Percentiles rank a stretch among this genome's conserved stretches.
phyloP scores from a whole-genome alignment of 2,888 invertebrate genomes.

The Itoplectis maculator region DNA sequence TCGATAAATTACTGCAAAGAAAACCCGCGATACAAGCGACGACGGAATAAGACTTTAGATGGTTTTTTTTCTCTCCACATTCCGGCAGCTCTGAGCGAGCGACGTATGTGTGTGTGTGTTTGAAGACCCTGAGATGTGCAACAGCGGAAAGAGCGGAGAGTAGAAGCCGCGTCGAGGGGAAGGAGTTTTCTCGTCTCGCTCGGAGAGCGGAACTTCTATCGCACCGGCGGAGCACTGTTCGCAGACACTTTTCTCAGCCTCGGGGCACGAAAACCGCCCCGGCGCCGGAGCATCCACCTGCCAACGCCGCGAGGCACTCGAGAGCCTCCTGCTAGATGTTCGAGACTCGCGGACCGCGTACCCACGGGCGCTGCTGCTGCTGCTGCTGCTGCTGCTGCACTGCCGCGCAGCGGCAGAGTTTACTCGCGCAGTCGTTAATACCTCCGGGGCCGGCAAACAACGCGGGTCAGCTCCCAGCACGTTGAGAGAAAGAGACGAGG shows the following conservation, averaged over 20 bases:
- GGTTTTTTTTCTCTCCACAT: slow-evolving; percentile 29
- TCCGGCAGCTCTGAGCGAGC: slow-evolving; percentile 26
- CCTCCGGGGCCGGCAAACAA: slow-evolving; percentile 74
- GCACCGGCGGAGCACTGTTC: slow-evolving; percentile 50
- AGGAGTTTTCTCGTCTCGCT: slow-evolving; percentile 54
- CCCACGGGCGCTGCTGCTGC: slow-evolving; percentile 50
- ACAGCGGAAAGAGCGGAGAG: slow-evolving; percentile 44
- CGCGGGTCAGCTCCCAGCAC: slow-evolving; percentile 73
- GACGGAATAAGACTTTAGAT: slow-evolving; percentile 13
- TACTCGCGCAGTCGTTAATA: slow-evolving; percentile 74
- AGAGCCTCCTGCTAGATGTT: slow-evolving; percentile 48
- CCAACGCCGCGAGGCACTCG: slow-evolving; percentile 48
- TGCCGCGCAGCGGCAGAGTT: slow-evolving; percentile 65
- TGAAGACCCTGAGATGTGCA: slow-evolving; percentile 21
- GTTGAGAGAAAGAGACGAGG: slow-evolving; percentile 43
- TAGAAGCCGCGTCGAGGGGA: slow-evolving; percentile 36
- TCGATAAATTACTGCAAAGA: background rate
- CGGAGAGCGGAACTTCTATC: slow-evolving; percentile 49
- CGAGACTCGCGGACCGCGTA: slow-evolving; percentile 38
- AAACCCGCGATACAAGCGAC: slow-evolving; percentile 18
- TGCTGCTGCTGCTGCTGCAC: slow-evolving; percentile 26
- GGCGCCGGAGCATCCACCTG: slow-evolving; percentile 50
- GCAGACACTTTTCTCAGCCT: slow-evolving; percentile 62
- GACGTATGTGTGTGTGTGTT: slow-evolving; percentile 19
- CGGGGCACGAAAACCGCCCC: slow-evolving; percentile 36